Percentiles rank a stretch among this genome's conserved stretches.
phyloP scores from a whole-genome alignment of 2,888 invertebrate species.

The Clitarchus hookeri region DNA sequence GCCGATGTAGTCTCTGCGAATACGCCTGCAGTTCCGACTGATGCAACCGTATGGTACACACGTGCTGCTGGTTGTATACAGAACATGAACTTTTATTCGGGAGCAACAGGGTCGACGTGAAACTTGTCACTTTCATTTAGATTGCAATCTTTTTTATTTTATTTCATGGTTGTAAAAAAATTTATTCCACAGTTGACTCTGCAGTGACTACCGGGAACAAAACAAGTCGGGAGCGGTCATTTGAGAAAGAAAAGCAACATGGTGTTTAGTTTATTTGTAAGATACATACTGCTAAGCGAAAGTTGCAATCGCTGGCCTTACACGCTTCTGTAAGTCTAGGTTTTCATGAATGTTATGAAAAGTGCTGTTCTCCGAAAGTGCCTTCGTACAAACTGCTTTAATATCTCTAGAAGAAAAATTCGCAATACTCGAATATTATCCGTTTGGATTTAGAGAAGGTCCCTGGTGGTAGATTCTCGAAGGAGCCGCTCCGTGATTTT shows the following conservation, averaged over 20 bases:
- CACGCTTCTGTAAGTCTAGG: too few species aligned
- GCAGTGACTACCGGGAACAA: background rate
- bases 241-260: background rate
- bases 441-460: too few species aligned
- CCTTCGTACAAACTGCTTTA: too few species aligned
- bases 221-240: background rate
- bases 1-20: background rate
- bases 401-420: too few species aligned
- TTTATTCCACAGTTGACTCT: background rate
- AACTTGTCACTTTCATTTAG: background rate
- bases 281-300: background rate
- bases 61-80: background rate
- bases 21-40: background rate
- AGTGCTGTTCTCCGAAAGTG: too few species aligned
- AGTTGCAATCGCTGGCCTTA: too few species aligned
- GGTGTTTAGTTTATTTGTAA: background rate
- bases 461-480: too few species aligned
- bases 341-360: too few species aligned
- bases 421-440: too few species aligned
- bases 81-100: background rate
- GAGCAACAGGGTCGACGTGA: background rate
- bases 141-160: background rate
- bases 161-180: background rate
- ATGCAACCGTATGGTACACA: background rate
- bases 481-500: too few species aligned